Base-by-base conservation (phyloP, 1,140 invertebrate genomes). In the Megalonaias nervosa region DNA sequence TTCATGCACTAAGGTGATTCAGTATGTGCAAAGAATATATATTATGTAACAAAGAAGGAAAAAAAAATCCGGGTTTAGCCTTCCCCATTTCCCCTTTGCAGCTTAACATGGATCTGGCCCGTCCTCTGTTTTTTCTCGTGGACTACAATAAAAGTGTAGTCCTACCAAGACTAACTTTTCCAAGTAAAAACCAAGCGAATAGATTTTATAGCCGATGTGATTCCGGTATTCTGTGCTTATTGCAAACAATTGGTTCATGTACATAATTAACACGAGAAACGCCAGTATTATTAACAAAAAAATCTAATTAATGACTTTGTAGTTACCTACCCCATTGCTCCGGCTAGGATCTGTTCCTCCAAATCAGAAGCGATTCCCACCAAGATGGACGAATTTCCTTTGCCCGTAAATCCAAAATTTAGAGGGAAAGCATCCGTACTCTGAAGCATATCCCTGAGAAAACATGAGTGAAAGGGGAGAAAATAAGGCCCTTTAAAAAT, bases 361-460 rank as follows among this genome's bases (percentile, higher is more conserved):
- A 91, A 74, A 69, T 89, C 90, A 9, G 74, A 31, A 0, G 87
- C 81, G 1, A 89, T 81, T 13, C 77, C 78, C 14, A 83, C 80
- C 6, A 78, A 61, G 4, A 65, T 68, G 19, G 87, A 86, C 0
- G 89, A 88, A 68, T 91, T 91, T 31, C 90, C 90, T 81, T 89
- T 90, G 26, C 89, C 89, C 48, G 89, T 90, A 59, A 91, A 90
- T 15, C 90, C 91, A 71, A 91, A 89, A 80, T 91, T 91, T 16
- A 91, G 75, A 14, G 91, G 89, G 74, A 90, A 89, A 14, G 80
- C 84, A 74, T 91, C 91, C 4, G 89, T 90, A 65, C 87, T 86
- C 75, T 91, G 89, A 38, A 91, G 84, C 89, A 91, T 91, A 68
- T 84, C 79, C 74, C 89, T 89, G 74, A 73, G 75, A 77, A 64